Conservation (phyloP, 2,797 vertebrate species). For the Delichon dasypus region DNA sequence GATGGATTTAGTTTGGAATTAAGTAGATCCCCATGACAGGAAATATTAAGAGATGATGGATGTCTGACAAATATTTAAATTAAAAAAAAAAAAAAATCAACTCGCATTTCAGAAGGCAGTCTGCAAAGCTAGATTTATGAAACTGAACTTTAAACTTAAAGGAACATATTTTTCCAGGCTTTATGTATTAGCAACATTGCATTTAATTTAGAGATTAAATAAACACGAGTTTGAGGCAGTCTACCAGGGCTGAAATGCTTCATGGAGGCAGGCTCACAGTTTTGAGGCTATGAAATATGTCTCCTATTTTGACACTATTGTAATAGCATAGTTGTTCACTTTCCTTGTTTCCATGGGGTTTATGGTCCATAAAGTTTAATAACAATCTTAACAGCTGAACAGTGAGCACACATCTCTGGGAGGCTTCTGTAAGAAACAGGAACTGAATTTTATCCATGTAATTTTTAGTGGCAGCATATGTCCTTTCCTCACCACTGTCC, state of each 20-base stretch:
- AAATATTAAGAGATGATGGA: slow-evolving; percentile 51
- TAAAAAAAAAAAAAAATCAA: neutral
- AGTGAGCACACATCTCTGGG: slow-evolving; percentile 66
- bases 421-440: slow-evolving; percentile 63
- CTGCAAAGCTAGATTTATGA: slow-evolving; percentile 43
- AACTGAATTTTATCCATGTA: slow-evolving; percentile 44
- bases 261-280: slow-evolving; percentile 4
- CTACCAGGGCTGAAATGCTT: neutral
- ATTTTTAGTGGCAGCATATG: neutral
- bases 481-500: neutral
- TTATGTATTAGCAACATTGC: slow-evolving; percentile 37
- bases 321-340: slow-evolving; percentile 75
- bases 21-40: slow-evolving; percentile 14
- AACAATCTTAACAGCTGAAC: slow-evolving; percentile 80
- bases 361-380: slow-evolving; percentile 86
- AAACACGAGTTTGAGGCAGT: slow-evolving; percentile 50
- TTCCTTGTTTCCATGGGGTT: slow-evolving; percentile 79
- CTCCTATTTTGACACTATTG: slow-evolving; percentile 73
- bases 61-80: slow-evolving; percentile 51
- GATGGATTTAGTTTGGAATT: slow-evolving; percentile 32
- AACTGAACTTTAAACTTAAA: slow-evolving; percentile 46
- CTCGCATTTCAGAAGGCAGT: slow-evolving; percentile 23
- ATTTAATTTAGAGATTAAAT: slow-evolving; percentile 55
- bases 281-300: slow-evolving; percentile 75
- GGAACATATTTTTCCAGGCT: slow-evolving; percentile 46